Percentiles rank a stretch among this genome's conserved stretches.
These are phyloP conservation scores for Ceratosolen solmsi DNA, from an alignment of 1,140 invertebrate genomes.

Conservation along the genomic window DNA sequence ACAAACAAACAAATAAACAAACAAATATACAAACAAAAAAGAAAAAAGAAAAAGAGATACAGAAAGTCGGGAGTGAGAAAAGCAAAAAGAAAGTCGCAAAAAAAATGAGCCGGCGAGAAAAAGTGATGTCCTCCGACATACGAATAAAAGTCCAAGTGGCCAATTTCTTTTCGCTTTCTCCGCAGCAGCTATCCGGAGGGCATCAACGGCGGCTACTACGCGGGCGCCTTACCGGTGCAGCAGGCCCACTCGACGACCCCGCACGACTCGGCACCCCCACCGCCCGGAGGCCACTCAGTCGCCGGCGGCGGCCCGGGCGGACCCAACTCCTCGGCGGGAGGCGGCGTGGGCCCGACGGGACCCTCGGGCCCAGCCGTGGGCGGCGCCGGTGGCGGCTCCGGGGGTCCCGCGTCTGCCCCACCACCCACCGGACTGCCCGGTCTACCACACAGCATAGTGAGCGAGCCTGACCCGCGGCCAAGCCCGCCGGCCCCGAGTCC, in stretches of 20 bases:
- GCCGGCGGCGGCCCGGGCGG: slow-evolving; percentile 66
- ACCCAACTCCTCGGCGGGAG: slow-evolving; percentile 61
- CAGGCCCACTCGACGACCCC: slow-evolving; percentile 85
- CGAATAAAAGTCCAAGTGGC: slow-evolving; percentile 58
- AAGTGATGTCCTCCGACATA: slow-evolving; percentile 47
- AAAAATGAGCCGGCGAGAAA: slow-evolving; percentile 39
- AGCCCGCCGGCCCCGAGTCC: slow-evolving; percentile 72
- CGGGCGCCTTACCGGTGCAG: slow-evolving; percentile 80
- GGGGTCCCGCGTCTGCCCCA: slow-evolving; percentile 60
- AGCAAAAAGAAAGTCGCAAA: slow-evolving; percentile 50
- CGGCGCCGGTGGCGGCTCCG: slow-evolving; percentile 62
- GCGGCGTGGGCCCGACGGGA: slow-evolving; percentile 61
- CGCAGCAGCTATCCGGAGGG: slow-evolving; percentile 76
- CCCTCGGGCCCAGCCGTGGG: slow-evolving; percentile 58
- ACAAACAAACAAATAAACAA: neutral
- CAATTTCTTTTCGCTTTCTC: slow-evolving; percentile 70
- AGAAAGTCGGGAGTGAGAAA: slow-evolving; percentile 41
- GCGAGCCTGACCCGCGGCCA: slow-evolving; percentile 72
- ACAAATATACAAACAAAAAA: neutral
- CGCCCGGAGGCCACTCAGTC: slow-evolving; percentile 75
- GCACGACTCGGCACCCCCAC: slow-evolving; percentile 78
- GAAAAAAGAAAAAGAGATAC: slow-evolving; percentile 17
- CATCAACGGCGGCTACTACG: slow-evolving; percentile 82
- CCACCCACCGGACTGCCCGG: slow-evolving; percentile 68
- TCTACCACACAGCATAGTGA: slow-evolving; percentile 73